Evolutionary conservation across 2,888 invertebrate species (phyloP), one percentile per base, ranked within the genome.

Genomic region (Xylota sylvarum): DNA sequence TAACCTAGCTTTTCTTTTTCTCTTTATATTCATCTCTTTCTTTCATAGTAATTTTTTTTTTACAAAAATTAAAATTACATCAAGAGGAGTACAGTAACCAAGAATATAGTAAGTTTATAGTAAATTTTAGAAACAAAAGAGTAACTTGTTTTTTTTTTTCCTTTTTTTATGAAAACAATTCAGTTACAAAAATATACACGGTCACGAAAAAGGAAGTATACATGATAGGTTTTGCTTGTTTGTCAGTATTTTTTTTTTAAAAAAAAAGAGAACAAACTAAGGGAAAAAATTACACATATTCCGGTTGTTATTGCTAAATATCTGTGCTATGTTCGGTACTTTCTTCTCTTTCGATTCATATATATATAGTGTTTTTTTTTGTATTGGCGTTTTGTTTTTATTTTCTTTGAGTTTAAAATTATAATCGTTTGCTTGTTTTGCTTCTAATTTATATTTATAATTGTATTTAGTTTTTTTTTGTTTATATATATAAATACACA

Each of bases 131-230:
- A 82, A 76, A 81, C 58, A 43, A 65, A 72, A 64, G 50, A 70
- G 56, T 72, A 77, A 77, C 70, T 65, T 69, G 12, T 65, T 73
- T 37, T 40, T 55, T 37, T 10, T n/a, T 65, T 73, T 37, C 27
- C 40, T 37, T 10, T n/a, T 37, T 67, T 50, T 64, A 40, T 56
- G 19, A 55, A 65, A 65, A 17, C 6, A 65, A 58, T 70, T 77
- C 55, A 58, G 40, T 82, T 76, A 78, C 67, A 81, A 77, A 83
- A 83, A 83, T 83, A 79, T 79, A 78, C 83, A 83, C 83, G 79
- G 83, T 83, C 83, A 62, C 60, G 73, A 72, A 79, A 73, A 67
- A 83, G 79, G 60, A 60, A 55, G 30, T 55, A 40, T 64, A n/a
- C n/a, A 46, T 70, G 77, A 52, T 64, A 35, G 62, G 48, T 55